Percentiles rank a stretch among this genome's conserved stretches.
These are phyloP conservation scores for Neodiprion lecontei DNA, from an alignment of 1,140 invertebrate genomes.

Conservation along the genomic window DNA sequence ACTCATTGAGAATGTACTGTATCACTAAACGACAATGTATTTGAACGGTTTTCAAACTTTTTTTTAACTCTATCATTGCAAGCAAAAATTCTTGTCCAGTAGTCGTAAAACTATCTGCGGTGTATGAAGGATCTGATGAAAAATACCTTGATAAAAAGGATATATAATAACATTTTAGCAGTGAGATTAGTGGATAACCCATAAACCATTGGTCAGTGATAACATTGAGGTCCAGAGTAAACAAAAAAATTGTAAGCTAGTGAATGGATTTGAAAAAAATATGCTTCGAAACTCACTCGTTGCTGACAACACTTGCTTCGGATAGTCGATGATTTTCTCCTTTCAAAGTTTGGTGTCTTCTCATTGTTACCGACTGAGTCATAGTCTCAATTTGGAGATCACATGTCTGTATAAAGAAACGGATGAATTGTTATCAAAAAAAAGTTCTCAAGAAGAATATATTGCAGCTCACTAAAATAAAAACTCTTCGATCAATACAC, in stretches of 20 bases:
- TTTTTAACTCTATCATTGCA: no score
- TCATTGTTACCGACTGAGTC: constrained; percentile 60
- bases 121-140: no score
- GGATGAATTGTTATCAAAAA: not conserved
- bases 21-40: no score
- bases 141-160: not conserved
- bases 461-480: no score
- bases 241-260: constrained; percentile 11
- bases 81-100: no score
- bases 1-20: no score
- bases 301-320: constrained; percentile 53
- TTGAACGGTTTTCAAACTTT: no score
- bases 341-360: constrained; percentile 56
- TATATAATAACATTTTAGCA: not conserved
- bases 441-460: no score
- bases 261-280: not conserved
- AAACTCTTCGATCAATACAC: no score
- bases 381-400: constrained; percentile 66
- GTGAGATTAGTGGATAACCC: not conserved
- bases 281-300: constrained; percentile 58
- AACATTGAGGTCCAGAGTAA: constrained; percentile 6
- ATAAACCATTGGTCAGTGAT: constrained; percentile 6
- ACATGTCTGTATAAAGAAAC: constrained; percentile 59
- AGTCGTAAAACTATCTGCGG: no score
- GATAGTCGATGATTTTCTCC: constrained; percentile 54